Evolutionary conservation across 2,113 vertebrate species (phyloP).

Genomic region (Cygnus buccinator): DNA sequence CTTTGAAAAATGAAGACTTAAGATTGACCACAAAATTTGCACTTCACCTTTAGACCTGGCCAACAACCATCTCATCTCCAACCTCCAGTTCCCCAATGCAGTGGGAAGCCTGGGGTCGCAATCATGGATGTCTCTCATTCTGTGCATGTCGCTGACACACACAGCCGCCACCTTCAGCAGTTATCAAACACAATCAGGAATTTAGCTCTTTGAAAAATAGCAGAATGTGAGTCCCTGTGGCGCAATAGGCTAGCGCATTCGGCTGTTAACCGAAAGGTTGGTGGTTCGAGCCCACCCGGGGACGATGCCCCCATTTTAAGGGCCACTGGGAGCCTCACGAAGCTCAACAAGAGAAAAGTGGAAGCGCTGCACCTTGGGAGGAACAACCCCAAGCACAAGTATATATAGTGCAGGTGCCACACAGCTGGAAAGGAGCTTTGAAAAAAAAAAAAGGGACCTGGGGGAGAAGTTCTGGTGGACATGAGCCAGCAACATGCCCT

Average conservation of each 20-base stretch:
- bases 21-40: background rate
- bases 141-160: rapidly evolving
- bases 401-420: too few relatives aligned
- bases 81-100: background rate
- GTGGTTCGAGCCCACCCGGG: constrained; percentile 73
- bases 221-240: constrained; percentile 45
- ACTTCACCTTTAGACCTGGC: background rate
- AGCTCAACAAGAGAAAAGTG: rapidly evolving
- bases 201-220: background rate
- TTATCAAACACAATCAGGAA: rapidly evolving
- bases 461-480: background rate
- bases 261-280: constrained; percentile 74
- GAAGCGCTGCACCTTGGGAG: background rate
- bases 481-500: background rate
- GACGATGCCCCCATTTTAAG: background rate
- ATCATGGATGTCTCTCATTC: background rate
- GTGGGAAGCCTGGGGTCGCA: background rate
- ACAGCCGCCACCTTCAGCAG: background rate
- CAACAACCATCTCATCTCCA: background rate
- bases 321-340: rapidly evolving
- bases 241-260: constrained; percentile 43
- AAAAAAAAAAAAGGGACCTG: background rate
- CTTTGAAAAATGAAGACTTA: background rate
- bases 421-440: background rate
- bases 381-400: background rate